These are phyloP conservation scores for Hirtodrosophila trivittata DNA, from an alignment of 2,888 invertebrate species.

Conservation along the genomic window DNA sequence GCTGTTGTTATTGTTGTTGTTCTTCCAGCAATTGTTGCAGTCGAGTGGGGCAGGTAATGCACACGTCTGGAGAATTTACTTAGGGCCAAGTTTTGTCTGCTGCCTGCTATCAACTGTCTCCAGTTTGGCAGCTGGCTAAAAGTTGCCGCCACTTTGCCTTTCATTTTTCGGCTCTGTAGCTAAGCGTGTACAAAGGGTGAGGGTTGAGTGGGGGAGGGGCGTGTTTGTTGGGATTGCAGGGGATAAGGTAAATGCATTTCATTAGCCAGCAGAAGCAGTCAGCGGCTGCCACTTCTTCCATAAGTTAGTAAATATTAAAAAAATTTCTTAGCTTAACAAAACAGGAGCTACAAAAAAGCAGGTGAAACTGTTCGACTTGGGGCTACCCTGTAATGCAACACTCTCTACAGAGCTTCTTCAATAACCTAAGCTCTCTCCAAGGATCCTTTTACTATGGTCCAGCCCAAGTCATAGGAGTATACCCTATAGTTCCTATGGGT, in stretches of 20 bases:
- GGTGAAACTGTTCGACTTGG: not conserved
- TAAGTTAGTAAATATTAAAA: slow-evolving; percentile 78
- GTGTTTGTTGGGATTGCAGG: not conserved
- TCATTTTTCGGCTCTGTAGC: slow-evolving; percentile 25
- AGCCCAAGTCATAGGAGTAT: no score
- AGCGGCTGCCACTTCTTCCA: slow-evolving; percentile 72
- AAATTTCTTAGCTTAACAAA: slow-evolving; percentile 45
- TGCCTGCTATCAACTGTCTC: slow-evolving; percentile 65
- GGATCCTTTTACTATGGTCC: no score
- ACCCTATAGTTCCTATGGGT: not conserved
- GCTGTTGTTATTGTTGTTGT: slow-evolving; percentile 2
- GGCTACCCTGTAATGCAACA: slow-evolving; percentile 20
- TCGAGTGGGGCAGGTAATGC: slow-evolving; percentile 48
- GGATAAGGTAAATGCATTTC: slow-evolving; percentile 56
- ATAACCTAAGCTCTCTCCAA: no score
- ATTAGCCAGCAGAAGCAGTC: slow-evolving; percentile 61
- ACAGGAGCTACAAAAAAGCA: slow-evolving; percentile 35
- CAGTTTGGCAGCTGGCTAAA: slow-evolving; percentile 73
- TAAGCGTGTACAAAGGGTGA: not conserved
- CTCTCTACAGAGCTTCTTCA: no score
- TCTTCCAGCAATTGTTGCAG: not conserved
- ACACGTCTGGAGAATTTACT: slow-evolving; percentile 54
- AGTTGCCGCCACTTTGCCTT: slow-evolving; percentile 54
- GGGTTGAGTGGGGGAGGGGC: not conserved
- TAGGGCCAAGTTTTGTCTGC: slow-evolving; percentile 56